Evolutionary conservation across 2,888 invertebrate species (phyloP).

Genomic region (Troilus luridus): DNA sequence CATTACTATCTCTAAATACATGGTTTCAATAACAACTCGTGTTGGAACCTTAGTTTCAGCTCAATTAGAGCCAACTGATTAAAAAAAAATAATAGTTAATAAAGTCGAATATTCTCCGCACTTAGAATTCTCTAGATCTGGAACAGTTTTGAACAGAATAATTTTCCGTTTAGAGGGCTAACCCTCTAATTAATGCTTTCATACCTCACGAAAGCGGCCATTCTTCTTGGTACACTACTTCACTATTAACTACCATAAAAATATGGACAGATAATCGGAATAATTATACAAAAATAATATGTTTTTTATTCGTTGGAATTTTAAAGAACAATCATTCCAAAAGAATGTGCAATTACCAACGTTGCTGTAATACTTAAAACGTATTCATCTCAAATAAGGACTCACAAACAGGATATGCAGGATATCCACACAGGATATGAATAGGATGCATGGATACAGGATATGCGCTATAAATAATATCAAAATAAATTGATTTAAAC

Average conservation of each 20-base stretch:
- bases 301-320: no score
- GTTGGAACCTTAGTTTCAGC: background rate
- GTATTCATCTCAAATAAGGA: no score
- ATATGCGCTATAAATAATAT: no score
- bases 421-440: no score
- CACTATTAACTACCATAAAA: background rate
- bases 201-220: background rate
- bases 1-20: background rate
- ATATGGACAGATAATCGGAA: background rate
- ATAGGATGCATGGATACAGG: no score
- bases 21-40: background rate
- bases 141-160: background rate
- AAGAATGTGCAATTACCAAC: no score
- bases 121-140: background rate
- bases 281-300: no score
- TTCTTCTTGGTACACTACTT: background rate
- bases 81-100: no score
- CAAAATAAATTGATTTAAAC: no score
- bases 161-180: background rate
- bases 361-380: no score
- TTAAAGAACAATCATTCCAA: no score
- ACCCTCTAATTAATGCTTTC: slow-evolving; percentile 7
- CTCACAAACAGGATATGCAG: no score
- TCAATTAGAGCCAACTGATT: background rate
- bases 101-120: background rate